These are phyloP conservation scores for Bombyx mandarina DNA, from an alignment of 1,140 invertebrate genomes.

Conservation along the genomic window DNA sequence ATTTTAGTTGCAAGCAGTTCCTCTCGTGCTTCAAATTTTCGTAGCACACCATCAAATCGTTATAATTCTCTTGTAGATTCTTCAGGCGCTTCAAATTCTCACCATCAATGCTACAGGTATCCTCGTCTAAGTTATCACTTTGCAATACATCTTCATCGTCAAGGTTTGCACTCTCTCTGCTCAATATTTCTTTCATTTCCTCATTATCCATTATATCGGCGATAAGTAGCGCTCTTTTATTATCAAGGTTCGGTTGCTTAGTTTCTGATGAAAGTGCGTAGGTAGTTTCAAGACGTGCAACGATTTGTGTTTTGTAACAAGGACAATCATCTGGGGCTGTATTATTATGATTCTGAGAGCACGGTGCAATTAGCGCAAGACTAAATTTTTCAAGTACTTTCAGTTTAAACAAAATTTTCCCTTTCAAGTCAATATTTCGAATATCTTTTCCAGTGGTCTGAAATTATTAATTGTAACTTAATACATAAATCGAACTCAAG, in stretches of 20 bases:
- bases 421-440: conserved; percentile 45
- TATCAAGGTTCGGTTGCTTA: conserved; percentile 28
- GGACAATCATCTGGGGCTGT: conserved; percentile 26
- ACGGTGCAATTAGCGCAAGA: conserved; percentile 50
- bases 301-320: conserved; percentile 40
- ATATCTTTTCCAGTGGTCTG: conserved; percentile 55
- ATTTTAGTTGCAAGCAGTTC: conserved; percentile 34
- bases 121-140: conserved; percentile 11
- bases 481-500: background rate
- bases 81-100: conserved; percentile 51
- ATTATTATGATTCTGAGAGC: conserved; percentile 28
- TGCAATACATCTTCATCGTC: conserved; percentile 22
- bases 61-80: conserved; percentile 50
- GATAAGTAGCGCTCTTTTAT: conserved; percentile 50
- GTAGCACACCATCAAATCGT: conserved; percentile 46
- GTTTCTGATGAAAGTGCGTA: conserved; percentile 33
- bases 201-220: conserved; percentile 57
- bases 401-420: conserved; percentile 59
- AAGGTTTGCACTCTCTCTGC: conserved; percentile 26
- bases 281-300: conserved; percentile 29
- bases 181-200: conserved; percentile 59
- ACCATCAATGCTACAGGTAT: conserved; percentile 20
- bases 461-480: conserved; percentile 11
- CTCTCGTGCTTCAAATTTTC: conserved; percentile 54
- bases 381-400: conserved; percentile 59